Percentiles rank a stretch among this genome's conserved stretches.
Evolutionary conservation across 2,113 vertebrate genomes (phyloP).

Genomic region (Cololabis saira): DNA sequence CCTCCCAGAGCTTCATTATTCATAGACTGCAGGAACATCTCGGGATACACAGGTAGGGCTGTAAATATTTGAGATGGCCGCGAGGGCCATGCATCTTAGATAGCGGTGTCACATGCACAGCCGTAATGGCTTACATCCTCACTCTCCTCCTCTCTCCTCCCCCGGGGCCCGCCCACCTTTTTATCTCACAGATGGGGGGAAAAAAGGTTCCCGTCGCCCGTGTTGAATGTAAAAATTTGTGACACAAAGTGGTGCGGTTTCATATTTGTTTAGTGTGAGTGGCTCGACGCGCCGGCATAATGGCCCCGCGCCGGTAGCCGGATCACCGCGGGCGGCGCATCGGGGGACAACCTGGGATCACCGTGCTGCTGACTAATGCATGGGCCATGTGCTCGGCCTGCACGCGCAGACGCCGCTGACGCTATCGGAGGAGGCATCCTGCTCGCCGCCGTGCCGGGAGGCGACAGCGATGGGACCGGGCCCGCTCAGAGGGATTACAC

Average conservation of each 20-base stretch:
- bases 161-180: conserved; percentile 66
- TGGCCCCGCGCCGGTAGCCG: conserved; percentile 63
- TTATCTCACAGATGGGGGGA: conserved; percentile 73
- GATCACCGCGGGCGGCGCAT: conserved; percentile 63
- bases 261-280: conserved; percentile 78
- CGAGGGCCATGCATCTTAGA: conserved; percentile 52
- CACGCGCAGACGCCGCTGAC: conserved; percentile 60
- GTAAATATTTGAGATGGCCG: conserved; percentile 59
- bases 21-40: conserved; percentile 41
- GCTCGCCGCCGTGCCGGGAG: conserved; percentile 25
- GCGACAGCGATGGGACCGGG: conserved; percentile 37
- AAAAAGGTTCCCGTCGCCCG: conserved; percentile 56
- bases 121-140: conserved; percentile 68
- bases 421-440: conserved; percentile 61
- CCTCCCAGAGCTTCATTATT: conserved; percentile 42
- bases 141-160: conserved; percentile 25
- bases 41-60: conserved; percentile 61
- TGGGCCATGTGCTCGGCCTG: conserved; percentile 79
- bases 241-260: conserved; percentile 82
- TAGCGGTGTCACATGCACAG: conserved; percentile 44
- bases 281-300: conserved; percentile 62
- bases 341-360: conserved; percentile 78
- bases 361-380: conserved; percentile 81
- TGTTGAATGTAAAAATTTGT: conserved; percentile 82
- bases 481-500: conserved; percentile 42